Evolutionary conservation across 2,888 invertebrate genomes (phyloP).

Genomic region (Dichetophora obliterata): DNA sequence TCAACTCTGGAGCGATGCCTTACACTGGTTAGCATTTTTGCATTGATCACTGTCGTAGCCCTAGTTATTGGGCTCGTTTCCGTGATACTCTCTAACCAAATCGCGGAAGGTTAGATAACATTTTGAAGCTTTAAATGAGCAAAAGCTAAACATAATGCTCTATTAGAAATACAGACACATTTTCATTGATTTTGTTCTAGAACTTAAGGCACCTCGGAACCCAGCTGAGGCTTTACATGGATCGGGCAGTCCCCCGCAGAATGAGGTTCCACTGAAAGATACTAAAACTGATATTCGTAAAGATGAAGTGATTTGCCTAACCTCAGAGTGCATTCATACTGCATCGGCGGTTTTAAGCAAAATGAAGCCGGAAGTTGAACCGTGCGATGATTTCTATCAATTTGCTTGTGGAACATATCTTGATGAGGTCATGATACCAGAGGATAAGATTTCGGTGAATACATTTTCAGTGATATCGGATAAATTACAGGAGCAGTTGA

Average conservation of each 20-base stretch:
- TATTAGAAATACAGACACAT: not conserved
- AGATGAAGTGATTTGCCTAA: conserved; percentile 76
- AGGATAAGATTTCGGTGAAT: conserved; percentile 73
- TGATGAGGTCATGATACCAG: conserved; percentile 78
- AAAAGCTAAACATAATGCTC: no score
- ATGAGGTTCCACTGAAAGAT: conserved; percentile 49
- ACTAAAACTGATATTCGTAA: conserved; percentile 49
- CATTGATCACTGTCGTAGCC: conserved; percentile 75
- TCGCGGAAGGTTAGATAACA: conserved; percentile 58
- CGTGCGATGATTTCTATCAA: conserved; percentile 84
- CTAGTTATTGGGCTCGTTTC: conserved; percentile 76
- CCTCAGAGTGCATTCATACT: conserved; percentile 83
- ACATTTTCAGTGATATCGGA: conserved; percentile 70
- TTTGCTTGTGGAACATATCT: conserved; percentile 82
- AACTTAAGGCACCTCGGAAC: conserved; percentile 48
- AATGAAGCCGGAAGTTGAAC: conserved; percentile 77
- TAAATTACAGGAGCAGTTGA: conserved; percentile 69
- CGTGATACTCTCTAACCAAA: conserved; percentile 67
- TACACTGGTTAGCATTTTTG: conserved; percentile 73
- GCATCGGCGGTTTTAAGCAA: conserved; percentile 77
- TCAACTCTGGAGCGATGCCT: conserved; percentile 80
- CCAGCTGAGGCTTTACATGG: conserved; percentile 59
- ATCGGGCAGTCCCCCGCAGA: conserved; percentile 56
- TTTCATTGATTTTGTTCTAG: conserved; percentile 38
- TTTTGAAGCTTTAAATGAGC: no score